These are phyloP conservation scores for Cancer borealis DNA, from an alignment of 2,888 invertebrate genomes.

Conservation along the genomic window DNA sequence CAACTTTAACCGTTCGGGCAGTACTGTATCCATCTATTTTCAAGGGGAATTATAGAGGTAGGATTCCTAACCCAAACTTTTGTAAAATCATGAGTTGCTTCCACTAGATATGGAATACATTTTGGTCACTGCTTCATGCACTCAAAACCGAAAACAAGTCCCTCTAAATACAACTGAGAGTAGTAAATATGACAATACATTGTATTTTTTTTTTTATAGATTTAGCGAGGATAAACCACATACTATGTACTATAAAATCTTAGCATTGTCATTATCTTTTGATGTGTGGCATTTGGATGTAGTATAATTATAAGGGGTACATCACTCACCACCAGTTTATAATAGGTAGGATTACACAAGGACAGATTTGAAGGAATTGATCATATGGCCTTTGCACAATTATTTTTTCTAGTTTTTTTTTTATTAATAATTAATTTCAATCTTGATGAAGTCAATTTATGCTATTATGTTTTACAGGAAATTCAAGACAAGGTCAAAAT, in stretches of 20 bases:
- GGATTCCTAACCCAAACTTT: too few relatives aligned
- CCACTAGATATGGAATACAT: too few relatives aligned
- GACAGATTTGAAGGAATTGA: not conserved
- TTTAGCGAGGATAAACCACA: not conserved
- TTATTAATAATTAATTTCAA: not conserved
- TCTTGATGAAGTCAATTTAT: not conserved
- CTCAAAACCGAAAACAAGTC: not conserved
- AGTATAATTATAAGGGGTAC: not conserved
- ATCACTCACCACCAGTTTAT: not conserved
- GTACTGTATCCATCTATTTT: too few relatives aligned
- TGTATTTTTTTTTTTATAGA: not conserved
- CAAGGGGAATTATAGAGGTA: too few relatives aligned
- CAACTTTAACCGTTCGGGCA: not conserved
- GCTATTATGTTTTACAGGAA: not conserved
- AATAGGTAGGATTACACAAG: not conserved
- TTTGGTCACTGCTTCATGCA: too few relatives aligned
- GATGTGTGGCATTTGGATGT: not conserved
- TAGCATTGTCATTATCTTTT: not conserved
- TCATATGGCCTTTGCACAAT: not conserved
- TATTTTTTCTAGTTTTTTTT: not conserved
- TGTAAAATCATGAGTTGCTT: too few relatives aligned
- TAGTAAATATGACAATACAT: not conserved
- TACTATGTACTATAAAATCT: not conserved
- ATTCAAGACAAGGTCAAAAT: not conserved
- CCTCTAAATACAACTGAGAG: not conserved